A percentile compares a stretch with the other conserved stretches of the same genome.
phyloP scores from a whole-genome alignment of 2,888 invertebrate species.

The Plagiodera versicolora region DNA sequence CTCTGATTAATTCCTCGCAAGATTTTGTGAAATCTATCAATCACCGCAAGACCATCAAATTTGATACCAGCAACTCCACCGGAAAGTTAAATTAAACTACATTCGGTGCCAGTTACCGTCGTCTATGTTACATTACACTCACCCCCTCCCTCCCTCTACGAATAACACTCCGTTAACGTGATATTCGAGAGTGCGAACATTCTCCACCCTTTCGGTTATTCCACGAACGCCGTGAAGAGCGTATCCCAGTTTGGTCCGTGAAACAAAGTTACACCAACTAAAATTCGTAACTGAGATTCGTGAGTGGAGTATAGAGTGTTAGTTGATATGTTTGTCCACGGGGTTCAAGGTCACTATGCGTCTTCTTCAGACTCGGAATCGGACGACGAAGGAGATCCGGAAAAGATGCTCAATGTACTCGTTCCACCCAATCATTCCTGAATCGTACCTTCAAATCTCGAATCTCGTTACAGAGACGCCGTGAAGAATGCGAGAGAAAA shows the following conservation, averaged over 20 bases:
- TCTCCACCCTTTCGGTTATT: neutral
- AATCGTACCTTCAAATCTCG: no score
- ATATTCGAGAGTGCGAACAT: conserved; percentile 4
- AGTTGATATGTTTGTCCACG: conserved; percentile 47
- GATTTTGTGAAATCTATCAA: no score
- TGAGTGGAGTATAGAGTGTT: no score
- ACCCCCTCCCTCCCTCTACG: conserved; percentile 20
- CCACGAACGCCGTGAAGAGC: neutral
- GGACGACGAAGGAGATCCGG: conserved; percentile 45
- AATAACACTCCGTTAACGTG: neutral
- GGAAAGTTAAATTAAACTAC: conserved; percentile 1
- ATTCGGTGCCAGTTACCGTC: conserved; percentile 46
- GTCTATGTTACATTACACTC: conserved; percentile 43
- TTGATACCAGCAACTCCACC: neutral
- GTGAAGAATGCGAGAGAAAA: conserved; percentile 91
- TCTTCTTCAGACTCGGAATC: conserved; percentile 39
- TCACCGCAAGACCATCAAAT: no score
- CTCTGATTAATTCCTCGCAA: no score
- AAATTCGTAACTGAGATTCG: no score
- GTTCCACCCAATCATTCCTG: no score
- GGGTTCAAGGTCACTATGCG: conserved; percentile 37
- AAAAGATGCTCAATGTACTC: conserved; percentile 43
- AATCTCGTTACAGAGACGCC: conserved; percentile 60
- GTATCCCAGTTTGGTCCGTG: neutral
- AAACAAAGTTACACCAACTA: no score